These are phyloP conservation scores for Lithophane socia DNA, from an alignment of 2,888 invertebrate genomes.

Conservation along the genomic window DNA sequence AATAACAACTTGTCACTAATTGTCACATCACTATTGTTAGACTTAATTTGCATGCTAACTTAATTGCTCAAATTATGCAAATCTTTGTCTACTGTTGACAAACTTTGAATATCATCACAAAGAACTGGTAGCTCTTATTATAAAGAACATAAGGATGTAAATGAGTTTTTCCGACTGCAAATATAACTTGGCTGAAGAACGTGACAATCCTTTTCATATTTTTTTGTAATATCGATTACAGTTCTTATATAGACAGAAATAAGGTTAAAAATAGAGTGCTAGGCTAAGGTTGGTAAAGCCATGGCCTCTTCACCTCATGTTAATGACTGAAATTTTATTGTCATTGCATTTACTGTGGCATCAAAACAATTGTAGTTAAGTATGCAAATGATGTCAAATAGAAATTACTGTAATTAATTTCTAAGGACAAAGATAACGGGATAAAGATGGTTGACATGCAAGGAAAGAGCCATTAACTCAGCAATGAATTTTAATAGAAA, in stretches of 20 bases:
- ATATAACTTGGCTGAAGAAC: slow-evolving; percentile 23
- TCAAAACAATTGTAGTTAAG: slow-evolving; percentile 43
- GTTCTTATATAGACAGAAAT: slow-evolving; percentile 29
- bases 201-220: slow-evolving; percentile 51
- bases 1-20: slow-evolving; percentile 68
- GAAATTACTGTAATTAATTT: slow-evolving; percentile 17
- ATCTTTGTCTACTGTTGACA: slow-evolving; percentile 49
- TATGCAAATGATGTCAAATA: slow-evolving; percentile 53
- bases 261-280: slow-evolving; percentile 29
- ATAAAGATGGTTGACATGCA: slow-evolving; percentile 31
- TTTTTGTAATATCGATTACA: slow-evolving; percentile 8
- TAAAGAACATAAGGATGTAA: background rate
- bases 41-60: slow-evolving; percentile 82
- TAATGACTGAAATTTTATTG: slow-evolving; percentile 58
- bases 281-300: background rate
- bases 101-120: background rate
- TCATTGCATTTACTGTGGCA: slow-evolving; percentile 47
- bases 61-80: slow-evolving; percentile 79
- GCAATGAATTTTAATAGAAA: background rate
- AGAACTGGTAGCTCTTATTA: slow-evolving; percentile 18
- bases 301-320: slow-evolving; percentile 29
- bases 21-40: slow-evolving; percentile 83
- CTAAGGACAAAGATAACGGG: slow-evolving; percentile 25
- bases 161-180: slow-evolving; percentile 11
- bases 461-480: background rate